A percentile compares a stretch with the other conserved stretches of the same genome.
These are phyloP conservation scores for Odocoileus virginianus DNA, from an alignment of 2,113 vertebrate species.

Conservation along the genomic window DNA sequence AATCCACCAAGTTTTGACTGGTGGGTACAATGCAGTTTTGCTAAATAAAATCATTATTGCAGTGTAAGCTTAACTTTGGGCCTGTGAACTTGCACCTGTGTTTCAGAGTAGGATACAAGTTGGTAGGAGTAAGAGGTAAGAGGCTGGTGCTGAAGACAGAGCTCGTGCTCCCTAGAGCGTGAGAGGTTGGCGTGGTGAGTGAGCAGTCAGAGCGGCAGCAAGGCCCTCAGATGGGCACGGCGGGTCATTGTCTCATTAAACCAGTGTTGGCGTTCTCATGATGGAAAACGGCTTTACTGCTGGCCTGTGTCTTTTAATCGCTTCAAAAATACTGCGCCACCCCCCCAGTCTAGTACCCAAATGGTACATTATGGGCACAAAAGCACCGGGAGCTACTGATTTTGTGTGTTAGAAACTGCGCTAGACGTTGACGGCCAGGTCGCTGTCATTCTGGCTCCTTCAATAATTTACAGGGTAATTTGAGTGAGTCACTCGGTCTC, in stretches of 20 bases:
- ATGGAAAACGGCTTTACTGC: background rate
- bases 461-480: background rate
- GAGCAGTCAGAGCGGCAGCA: background rate
- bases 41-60: background rate
- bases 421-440: background rate
- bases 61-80: background rate
- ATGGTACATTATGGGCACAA: background rate
- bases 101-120: background rate
- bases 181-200: background rate
- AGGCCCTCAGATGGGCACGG: background rate
- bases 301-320: background rate
- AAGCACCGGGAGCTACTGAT: slow-evolving; percentile 3
- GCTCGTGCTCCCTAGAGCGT: background rate
- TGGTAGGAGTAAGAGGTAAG: background rate
- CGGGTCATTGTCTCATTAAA: background rate
- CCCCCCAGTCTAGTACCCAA: background rate
- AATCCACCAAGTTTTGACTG: background rate
- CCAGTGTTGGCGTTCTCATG: background rate
- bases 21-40: background rate
- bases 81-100: background rate
- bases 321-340: background rate
- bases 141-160: background rate
- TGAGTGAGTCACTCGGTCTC: slow-evolving; percentile 25
- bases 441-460: background rate
- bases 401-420: background rate